phyloP scores from a whole-genome alignment of 1,140 invertebrate genomes.

The Helicoverpa zea region DNA sequence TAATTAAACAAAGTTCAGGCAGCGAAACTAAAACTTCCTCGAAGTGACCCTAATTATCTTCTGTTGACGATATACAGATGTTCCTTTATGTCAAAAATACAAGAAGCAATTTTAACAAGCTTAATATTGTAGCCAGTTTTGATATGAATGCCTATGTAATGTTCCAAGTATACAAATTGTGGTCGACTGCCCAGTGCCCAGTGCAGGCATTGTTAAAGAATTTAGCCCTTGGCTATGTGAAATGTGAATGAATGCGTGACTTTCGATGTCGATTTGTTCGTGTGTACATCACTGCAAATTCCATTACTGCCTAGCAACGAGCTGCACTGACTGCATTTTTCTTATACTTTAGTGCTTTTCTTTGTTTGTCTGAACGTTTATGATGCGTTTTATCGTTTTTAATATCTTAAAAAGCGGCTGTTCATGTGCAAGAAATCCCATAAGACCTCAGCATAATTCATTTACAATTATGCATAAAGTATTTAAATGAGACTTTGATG shows the following conservation, averaged over 20 bases:
- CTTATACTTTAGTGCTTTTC: neutral
- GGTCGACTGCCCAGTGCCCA: neutral
- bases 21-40: conserved; percentile 20
- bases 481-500: conserved; percentile 49
- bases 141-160: too few relatives aligned
- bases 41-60: conserved; percentile 5
- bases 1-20: conserved; percentile 12
- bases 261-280: conserved; percentile 40
- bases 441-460: conserved; percentile 11
- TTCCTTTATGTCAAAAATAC: neutral
- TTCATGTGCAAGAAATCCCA: neutral
- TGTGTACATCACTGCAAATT: conserved; percentile 24
- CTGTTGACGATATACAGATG: conserved; percentile 10
- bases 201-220: conserved; percentile 16
- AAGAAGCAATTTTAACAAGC: neutral
- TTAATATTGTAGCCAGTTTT: neutral
- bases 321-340: neutral
- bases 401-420: neutral
- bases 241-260: conserved; percentile 34
- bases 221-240: conserved; percentile 4
- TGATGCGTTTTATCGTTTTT: conserved; percentile 26
- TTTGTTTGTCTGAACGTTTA: neutral
- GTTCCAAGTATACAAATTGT: neutral
- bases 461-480: conserved; percentile 47
- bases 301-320: neutral